phyloP scores from a whole-genome alignment of 1,140 invertebrate species.

The Acromyrmex charruanus region DNA sequence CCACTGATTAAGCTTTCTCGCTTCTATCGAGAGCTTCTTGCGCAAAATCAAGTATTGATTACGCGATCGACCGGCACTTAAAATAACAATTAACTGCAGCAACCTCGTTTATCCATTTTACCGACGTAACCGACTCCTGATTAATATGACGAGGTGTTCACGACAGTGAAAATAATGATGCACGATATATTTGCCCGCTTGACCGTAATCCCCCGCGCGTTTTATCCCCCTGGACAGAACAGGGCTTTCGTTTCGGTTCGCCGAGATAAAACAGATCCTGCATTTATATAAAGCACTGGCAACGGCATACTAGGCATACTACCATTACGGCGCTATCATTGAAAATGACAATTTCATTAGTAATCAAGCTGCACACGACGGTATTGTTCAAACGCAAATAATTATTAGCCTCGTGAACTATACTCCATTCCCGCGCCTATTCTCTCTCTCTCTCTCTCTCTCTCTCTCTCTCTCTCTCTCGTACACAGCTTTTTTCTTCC shows the following conservation, averaged over 20 bases:
- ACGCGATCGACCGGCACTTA: neutral
- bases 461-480: neutral
- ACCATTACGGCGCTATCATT: constrained; percentile 69
- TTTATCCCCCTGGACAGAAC: constrained; percentile 18
- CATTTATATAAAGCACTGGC: constrained; percentile 62
- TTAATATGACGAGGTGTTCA: constrained; percentile 48
- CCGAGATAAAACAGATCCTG: constrained; percentile 57
- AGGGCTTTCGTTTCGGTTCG: constrained; percentile 9
- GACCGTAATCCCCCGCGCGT: constrained; percentile 6
- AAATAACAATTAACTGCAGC: neutral
- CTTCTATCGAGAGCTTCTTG: neutral
- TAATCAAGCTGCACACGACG: constrained; percentile 75
- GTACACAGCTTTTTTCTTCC: neutral
- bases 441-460: constrained; percentile 11
- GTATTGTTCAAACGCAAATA: constrained; percentile 79
- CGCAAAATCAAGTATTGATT: neutral
- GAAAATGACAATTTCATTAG: constrained; percentile 82
- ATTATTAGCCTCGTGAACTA: constrained; percentile 65
- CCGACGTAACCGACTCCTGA: constrained; percentile 39
- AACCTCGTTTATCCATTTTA: constrained; percentile 5
- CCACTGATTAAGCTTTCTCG: constrained; percentile 38
- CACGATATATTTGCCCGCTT: constrained; percentile 68
- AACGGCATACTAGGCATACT: constrained; percentile 25
- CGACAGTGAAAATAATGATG: constrained; percentile 56
- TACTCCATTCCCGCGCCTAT: neutral